A percentile compares a stretch with the other conserved stretches of the same genome.
These are phyloP conservation scores for Aphelenchoides avenae DNA, from an alignment of 1,140 invertebrate species.

Conservation along the genomic window DNA sequence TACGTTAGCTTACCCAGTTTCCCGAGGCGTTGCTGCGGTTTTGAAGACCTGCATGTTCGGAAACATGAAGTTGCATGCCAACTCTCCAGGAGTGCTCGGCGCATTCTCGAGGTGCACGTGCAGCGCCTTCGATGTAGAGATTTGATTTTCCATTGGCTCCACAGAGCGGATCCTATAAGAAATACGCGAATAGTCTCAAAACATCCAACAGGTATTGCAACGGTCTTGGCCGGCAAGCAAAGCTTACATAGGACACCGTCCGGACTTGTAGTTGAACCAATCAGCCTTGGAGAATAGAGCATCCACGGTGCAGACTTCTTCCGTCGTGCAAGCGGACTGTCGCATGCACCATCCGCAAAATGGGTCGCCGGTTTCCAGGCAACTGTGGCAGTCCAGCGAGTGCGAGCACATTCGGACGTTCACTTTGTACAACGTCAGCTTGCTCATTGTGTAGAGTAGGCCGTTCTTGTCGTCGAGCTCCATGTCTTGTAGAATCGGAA, in stretches of 20 bases:
- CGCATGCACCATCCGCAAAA: slow-evolving; percentile 57
- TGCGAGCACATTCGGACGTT: slow-evolving; percentile 26
- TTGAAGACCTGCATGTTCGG: slow-evolving; percentile 41
- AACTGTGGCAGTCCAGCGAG: slow-evolving; percentile 39
- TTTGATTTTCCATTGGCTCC: slow-evolving; percentile 53
- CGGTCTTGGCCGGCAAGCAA: not conserved
- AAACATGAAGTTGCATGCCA: slow-evolving; percentile 38
- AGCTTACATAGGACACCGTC: slow-evolving; percentile 45
- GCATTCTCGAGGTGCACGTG: slow-evolving; percentile 52
- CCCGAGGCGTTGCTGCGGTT: slow-evolving; percentile 21
- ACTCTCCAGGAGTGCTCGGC: slow-evolving; percentile 29
- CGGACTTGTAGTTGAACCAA: slow-evolving; percentile 56
- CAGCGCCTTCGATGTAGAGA: slow-evolving; percentile 46
- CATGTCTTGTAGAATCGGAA: slow-evolving; percentile 40
- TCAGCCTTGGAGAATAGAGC: slow-evolving; percentile 35
- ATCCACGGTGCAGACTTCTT: slow-evolving; percentile 33
- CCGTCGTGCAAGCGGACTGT: slow-evolving; percentile 30
- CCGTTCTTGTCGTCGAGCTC: slow-evolving; percentile 49
- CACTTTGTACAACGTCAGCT: slow-evolving; percentile 42
- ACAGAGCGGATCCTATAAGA: slow-evolving; percentile 50
- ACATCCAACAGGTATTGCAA: slow-evolving; percentile 2
- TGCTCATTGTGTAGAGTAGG: slow-evolving; percentile 35
- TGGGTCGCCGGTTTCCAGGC: slow-evolving; percentile 49
- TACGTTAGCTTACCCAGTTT: slow-evolving; percentile 30
- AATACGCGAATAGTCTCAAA: slow-evolving; percentile 22